Conservation (phyloP, 1,140 invertebrate species). For the Hylaeus anthracinus region DNA sequence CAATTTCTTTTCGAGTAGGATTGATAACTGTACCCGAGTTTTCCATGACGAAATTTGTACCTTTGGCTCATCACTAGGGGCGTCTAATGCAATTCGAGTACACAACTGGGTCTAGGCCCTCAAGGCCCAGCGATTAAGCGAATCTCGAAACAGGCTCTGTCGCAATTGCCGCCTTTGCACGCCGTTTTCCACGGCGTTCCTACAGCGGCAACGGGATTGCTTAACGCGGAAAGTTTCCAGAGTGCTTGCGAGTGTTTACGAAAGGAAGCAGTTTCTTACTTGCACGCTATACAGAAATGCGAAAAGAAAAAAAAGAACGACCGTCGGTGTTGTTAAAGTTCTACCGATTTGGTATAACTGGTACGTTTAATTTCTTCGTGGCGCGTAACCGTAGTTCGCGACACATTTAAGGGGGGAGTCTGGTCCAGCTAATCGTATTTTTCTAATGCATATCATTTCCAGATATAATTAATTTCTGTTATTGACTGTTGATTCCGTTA, state of each 20-base stretch:
- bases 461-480: too few species aligned
- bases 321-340: conserved; percentile 10
- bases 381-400: background rate
- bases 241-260: conserved; percentile 68
- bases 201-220: conserved; percentile 59
- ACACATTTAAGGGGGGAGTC: too few species aligned
- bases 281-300: conserved; percentile 38
- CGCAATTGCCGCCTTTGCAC: conserved; percentile 71
- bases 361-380: background rate
- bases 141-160: conserved; percentile 76
- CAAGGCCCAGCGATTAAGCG: conserved; percentile 74
- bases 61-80: conserved; percentile 12
- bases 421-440: too few species aligned
- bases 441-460: too few species aligned
- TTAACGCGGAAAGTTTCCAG: conserved; percentile 71
- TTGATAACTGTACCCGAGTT: background rate
- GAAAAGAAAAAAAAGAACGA: conserved; percentile 17
- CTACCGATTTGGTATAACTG: conserved; percentile 1
- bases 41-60: too few species aligned
- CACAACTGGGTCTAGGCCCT: conserved; percentile 75
- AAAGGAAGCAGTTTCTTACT: conserved; percentile 64
- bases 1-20: too few species aligned
- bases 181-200: conserved; percentile 65
- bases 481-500: too few species aligned
- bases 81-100: conserved; percentile 61